Base-by-base conservation (phyloP, 2,797 vertebrate genomes). In the Chaenodraco wilsoni region DNA sequence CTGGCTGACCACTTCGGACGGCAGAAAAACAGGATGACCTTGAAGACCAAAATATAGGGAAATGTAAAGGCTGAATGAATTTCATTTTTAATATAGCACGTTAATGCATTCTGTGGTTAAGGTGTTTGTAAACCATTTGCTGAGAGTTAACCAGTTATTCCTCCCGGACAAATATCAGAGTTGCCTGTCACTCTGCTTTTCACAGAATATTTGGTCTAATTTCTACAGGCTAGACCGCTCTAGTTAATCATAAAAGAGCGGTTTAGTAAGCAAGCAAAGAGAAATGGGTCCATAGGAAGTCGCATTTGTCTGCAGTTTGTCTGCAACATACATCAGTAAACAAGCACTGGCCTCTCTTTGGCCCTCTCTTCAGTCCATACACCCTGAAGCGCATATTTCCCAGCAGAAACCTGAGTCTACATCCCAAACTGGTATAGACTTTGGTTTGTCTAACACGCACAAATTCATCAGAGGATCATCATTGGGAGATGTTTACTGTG, bases 281-380 rank as follows among this genome's bases (percentile, higher is more conserved):
- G 60, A 84, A 82, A 78, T 17, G 48, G 78, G 78, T 84, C n/a
- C 51, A 65, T 71, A 89, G 81, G 84, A 89, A 86, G 88, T 87
- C 19, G 12, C 40, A 49, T 68, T 88, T 49, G 78, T 84, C 73
- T 80, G 72, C 54, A 70, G 70, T 81, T 74, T 75, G 81, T 90
- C 75, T 87, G 52, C 74, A 66, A 78, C 76, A 75, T 84, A 82
- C 78, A 79, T 81, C 84, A 83, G 69, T 90, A 90, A 88, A 92
- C 70, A 78, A 68, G 55, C 59, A 49, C 69, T 84, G 92, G 92
- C 90, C 90, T 88, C 82, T 76, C 69, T 81, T 85, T 93, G 86
- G 88, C 87, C 86, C 74, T 84, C 88, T 87, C 88, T 87, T 92
- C 90, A 87, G 71, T 84, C 84, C 74, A 15, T 61, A 17, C 68